These are phyloP conservation scores for Balaeniceps rex DNA, from an alignment of 2,113 vertebrate species.

Conservation along the genomic window DNA sequence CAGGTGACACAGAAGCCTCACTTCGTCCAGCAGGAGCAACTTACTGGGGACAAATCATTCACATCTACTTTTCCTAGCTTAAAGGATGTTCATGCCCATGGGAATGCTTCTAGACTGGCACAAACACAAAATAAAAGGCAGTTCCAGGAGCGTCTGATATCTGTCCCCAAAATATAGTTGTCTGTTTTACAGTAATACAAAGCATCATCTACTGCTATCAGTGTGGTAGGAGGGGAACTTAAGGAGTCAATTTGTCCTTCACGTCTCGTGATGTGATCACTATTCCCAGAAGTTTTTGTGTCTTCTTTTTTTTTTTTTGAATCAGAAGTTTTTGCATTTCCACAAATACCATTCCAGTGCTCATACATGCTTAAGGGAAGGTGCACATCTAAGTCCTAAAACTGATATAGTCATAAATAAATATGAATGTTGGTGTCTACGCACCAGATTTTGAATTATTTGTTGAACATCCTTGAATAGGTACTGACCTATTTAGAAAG, in stretches of 20 bases:
- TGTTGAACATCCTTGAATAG: neutral
- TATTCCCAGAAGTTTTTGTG: neutral
- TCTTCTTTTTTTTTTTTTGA: neutral
- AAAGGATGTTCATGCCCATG: neutral
- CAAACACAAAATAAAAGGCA: neutral
- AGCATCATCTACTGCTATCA: neutral
- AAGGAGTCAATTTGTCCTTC: neutral
- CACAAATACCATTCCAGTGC: neutral
- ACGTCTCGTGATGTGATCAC: rapidly evolving
- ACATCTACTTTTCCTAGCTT: neutral
- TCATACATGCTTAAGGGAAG: neutral
- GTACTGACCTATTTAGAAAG: neutral
- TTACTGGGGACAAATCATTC: neutral
- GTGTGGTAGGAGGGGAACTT: neutral
- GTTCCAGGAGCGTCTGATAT: neutral
- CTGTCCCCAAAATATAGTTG: neutral
- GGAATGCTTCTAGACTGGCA: neutral
- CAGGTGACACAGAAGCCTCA: neutral
- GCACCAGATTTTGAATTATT: neutral
- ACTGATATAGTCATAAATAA: neutral
- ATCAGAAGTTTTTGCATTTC: neutral
- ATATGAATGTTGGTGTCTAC: neutral
- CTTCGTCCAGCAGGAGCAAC: neutral
- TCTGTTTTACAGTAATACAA: neutral
- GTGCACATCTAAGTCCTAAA: neutral